Conservation (phyloP, 1,140 invertebrate genomes). For the Panulirus ornatus region DNA sequence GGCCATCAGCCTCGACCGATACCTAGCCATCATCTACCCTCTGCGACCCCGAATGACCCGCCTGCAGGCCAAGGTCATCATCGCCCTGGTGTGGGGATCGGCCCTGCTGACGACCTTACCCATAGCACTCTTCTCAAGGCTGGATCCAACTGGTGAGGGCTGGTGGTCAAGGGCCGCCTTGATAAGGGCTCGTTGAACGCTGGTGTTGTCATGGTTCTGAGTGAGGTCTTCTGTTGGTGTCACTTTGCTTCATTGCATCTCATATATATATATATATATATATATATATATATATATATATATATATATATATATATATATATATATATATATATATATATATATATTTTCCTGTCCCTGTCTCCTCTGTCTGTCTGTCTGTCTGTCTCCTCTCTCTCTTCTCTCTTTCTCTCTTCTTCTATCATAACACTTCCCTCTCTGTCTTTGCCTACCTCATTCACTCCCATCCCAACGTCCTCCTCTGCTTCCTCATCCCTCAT, state of each 20-base stretch:
- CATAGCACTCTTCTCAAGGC: slow-evolving; percentile 83
- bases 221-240: too few species aligned
- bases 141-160: slow-evolving; percentile 38
- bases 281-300: too few species aligned
- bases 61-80: slow-evolving; percentile 84
- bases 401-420: background rate
- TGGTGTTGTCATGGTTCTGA: too few species aligned
- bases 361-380: background rate
- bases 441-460: background rate
- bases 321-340: too few species aligned
- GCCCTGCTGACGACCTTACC: slow-evolving; percentile 89
- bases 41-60: slow-evolving; percentile 88
- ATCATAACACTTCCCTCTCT: background rate
- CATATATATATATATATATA: too few species aligned
- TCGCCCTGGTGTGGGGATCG: slow-evolving; percentile 82
- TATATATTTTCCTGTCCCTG: background rate
- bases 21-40: slow-evolving; percentile 92
- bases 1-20: slow-evolving; percentile 90
- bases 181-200: background rate
- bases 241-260: too few species aligned
- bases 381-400: background rate
- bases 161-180: background rate
- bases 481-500: background rate
- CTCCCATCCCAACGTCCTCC: slow-evolving; percentile 17
- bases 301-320: too few species aligned